phyloP scores from a whole-genome alignment of 92 coral and sea anemone species.

The Paramuricea clavata region DNA sequence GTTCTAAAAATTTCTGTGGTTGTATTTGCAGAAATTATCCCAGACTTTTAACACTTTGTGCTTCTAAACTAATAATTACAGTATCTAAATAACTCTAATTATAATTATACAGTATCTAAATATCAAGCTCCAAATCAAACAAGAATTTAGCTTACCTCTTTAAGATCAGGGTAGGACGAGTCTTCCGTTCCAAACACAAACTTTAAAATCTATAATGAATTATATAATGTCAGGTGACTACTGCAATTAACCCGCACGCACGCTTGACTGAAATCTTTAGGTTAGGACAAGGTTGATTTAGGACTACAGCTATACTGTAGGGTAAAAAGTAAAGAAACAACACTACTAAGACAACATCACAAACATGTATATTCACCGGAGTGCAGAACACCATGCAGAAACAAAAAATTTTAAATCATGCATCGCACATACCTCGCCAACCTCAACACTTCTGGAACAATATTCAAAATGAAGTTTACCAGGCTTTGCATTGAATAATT shows the following conservation, averaged over 20 bases:
- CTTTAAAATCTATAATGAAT: conserved; percentile 31
- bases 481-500: conserved; percentile 79
- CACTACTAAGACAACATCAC: no score
- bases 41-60: not conserved
- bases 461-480: conserved; percentile 52
- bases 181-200: conserved; percentile 46
- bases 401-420: no score
- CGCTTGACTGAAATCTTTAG: no score
- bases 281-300: not conserved
- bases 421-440: conserved; percentile 62
- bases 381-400: no score
- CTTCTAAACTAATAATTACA: not conserved
- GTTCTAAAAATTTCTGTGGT: no score
- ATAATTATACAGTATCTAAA: no score
- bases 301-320: no score
- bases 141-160: conserved; percentile 29
- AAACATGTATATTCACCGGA: no score
- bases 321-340: no score
- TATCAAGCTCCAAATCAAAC: not conserved
- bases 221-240: not conserved
- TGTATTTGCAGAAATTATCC: not conserved
- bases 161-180: conserved; percentile 29
- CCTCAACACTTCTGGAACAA: conserved; percentile 47
- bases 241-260: not conserved
- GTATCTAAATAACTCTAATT: no score